These are phyloP conservation scores for Drosophila seclusa DNA, from an alignment of 2,888 invertebrate genomes.

Conservation along the genomic window DNA sequence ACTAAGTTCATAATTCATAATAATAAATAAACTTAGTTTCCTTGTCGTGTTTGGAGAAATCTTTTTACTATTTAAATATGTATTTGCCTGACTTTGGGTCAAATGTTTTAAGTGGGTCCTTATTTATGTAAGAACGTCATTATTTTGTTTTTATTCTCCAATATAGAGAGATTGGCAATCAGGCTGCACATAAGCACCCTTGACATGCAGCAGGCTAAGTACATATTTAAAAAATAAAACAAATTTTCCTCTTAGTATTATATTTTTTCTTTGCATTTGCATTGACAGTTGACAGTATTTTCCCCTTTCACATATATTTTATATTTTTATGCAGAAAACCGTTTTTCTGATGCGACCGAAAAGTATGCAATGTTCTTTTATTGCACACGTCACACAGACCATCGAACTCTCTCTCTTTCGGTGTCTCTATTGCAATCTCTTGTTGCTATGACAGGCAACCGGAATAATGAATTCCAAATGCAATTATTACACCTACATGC, in stretches of 20 bases:
- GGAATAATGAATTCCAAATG: constrained; percentile 73
- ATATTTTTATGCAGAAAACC: constrained; percentile 22
- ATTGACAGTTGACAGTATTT: background rate
- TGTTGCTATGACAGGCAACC: constrained; percentile 17
- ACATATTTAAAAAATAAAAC: background rate
- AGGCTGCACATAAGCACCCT: background rate
- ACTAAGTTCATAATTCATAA: no score
- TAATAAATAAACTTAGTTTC: background rate
- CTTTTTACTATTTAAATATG: background rate
- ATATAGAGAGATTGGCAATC: background rate
- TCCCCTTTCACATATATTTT: constrained; percentile 18
- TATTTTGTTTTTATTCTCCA: background rate
- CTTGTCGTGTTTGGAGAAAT: background rate
- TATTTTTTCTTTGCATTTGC: background rate
- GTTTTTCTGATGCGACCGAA: constrained; percentile 44
- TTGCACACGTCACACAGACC: constrained; percentile 6
- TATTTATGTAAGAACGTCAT: background rate
- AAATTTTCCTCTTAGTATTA: background rate
- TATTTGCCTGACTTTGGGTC: background rate
- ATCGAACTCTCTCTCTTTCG: background rate
- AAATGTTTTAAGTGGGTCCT: background rate
- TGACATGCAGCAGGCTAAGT: background rate
- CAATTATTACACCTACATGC: constrained; percentile 74
- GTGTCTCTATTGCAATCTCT: background rate
- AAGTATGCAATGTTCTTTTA: constrained; percentile 61